Conservation (phyloP, 2,113 vertebrate genomes). For the Triplophysa dalaica region DNA sequence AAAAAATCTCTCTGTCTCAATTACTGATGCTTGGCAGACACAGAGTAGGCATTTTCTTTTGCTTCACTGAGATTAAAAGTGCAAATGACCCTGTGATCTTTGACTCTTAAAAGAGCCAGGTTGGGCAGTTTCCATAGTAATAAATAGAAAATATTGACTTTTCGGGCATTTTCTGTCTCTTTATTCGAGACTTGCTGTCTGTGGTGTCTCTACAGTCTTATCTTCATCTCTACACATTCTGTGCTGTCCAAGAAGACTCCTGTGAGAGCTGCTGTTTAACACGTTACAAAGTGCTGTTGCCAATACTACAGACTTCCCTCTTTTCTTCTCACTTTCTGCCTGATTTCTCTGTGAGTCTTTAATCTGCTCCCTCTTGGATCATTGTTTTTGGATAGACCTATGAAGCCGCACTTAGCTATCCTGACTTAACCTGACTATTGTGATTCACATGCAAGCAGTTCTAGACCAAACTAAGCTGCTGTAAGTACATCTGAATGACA, state of each 20-base stretch:
- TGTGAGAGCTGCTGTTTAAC: conserved; percentile 12
- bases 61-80: neutral
- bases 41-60: neutral
- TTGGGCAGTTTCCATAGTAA: conserved; percentile 21
- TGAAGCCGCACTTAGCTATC: too few species aligned
- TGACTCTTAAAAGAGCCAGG: conserved; percentile 19
- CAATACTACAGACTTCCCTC: conserved; percentile 21
- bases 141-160: conserved; percentile 5
- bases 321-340: conserved; percentile 1
- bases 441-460: too few species aligned
- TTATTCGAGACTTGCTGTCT: neutral
- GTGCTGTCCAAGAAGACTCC: conserved; percentile 1
- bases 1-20: neutral
- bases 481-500: too few species aligned
- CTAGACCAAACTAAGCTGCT: too few species aligned
- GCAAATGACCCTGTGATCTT: conserved; percentile 25
- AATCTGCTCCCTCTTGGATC: conserved; percentile 9
- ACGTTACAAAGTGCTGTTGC: conserved; percentile 8
- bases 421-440: too few species aligned
- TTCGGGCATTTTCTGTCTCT: neutral
- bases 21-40: neutral
- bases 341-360: conserved; percentile 3
- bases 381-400: neutral
- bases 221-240: conserved; percentile 4
- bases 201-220: neutral